Evolutionary conservation across 2,113 vertebrate genomes (phyloP), one percentile per base, ranked within the genome.

Genomic region (Empidonax traillii): DNA sequence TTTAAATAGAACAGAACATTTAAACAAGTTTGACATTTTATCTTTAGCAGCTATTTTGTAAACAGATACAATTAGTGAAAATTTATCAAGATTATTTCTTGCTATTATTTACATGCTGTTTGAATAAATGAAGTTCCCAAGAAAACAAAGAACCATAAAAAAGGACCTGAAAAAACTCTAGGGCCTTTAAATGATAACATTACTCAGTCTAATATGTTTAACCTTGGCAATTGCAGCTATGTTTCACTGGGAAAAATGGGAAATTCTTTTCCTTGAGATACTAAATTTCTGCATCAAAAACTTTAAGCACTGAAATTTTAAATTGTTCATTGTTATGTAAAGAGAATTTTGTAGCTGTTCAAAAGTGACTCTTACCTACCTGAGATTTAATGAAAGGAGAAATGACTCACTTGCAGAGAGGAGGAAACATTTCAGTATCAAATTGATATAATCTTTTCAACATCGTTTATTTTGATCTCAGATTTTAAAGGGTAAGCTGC

Each of bases 371-470:
- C 35, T 85, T 87, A 59, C 49, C n/a, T 85, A 53, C 10, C 67
- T 73, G 28, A 87, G 43, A 80, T 74, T 90, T 93, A 95, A 94
- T 88, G 71, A 94, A 87, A 96, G 58, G 53, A 90, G 49, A 85
- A 85, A 87, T 96, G 74, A 90, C 78, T 88, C 89, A 95, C 62
- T 89, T 69, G 55, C 53, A 65, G 71, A 89, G 85, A 93, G 81
- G 49, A 94, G 74, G 74, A 93, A 95, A 76, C 33, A 83, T 87
- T 96, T 89, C 81, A 66, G 59, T 80, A 82, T 90, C 92, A 95
- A 94, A 85, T 86, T 94, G 65, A 89, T 87, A 93, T 82, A 85
- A 87, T 92, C 85, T 92, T 93, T 90, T 91, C 79, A 83, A 88
- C 31, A 66, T 80, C 11, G 1, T 80, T 93, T 96, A 85, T 95